Base-by-base conservation (phyloP, 1,140 invertebrate genomes). In the Rhagoletis pomonella region DNA sequence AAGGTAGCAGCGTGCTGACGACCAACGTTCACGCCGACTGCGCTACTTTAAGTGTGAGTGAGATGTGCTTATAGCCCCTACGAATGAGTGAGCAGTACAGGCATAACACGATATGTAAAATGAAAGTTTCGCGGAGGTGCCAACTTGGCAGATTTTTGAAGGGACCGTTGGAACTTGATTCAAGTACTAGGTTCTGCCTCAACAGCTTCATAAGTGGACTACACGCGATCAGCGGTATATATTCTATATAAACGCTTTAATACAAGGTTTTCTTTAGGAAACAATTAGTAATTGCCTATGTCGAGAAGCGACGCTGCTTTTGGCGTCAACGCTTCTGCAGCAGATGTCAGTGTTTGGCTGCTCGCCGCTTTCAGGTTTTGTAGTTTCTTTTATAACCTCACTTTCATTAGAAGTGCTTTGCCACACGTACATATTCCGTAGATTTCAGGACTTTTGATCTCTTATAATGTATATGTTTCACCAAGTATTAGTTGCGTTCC, bases 111-210 rank as follows among this genome's bases (percentile, higher is more conserved):
- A 85, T 86, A 88, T 47, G 85, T 44, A n/a, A 85, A 88, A 88
- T 86, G 86, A 89, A 89, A 89, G 87, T 88, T 73, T 73, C 39
- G 87, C 47, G 58, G 85, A 91, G 91, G 90, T 92, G 91, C 91
- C 91, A 92, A 91, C 89, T 88, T 92, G 91, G 91, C 91, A 92
- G 89, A 92, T 92, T 92, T 86, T 47, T 7, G 10, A 50, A 65
- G 19, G 17, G 44, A 86, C 29, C 39, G 62, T 17, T 86, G 59
- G 42, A 67, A 62, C 47, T 86, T 86, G 65, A 10, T 86, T 6
- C 50, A 5, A 55, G 14, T 86, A 44, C 9, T 86, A 47, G 39
- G 55, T 58, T 81, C 44, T 81, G 14, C 44, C 14, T 50, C 19
- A 58, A 10, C 10, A 47, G 17, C 47, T 29, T 29, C 50, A 55